Evolutionary conservation across 2,113 vertebrate genomes (phyloP).

Genomic region (Tretioscincus oriximinensis): DNA sequence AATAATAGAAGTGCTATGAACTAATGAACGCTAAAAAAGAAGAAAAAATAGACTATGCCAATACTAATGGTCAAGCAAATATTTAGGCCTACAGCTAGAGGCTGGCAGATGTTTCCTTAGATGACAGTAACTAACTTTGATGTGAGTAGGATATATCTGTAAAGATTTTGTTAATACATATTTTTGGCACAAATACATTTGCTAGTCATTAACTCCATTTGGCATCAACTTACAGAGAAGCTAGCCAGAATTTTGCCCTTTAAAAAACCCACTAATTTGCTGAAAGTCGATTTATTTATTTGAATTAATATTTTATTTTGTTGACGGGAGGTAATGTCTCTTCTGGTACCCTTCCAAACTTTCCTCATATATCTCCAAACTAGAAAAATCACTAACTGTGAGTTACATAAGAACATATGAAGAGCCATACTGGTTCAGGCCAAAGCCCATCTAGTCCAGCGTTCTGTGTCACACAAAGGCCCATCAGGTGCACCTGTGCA

Average conservation of each 20-base stretch:
- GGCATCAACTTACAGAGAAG: slow-evolving; percentile 16
- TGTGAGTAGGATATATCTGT: slow-evolving; percentile 48
- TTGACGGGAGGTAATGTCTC: neutral
- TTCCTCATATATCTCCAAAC: no score
- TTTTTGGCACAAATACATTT: slow-evolving; percentile 43
- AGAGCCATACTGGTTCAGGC: no score
- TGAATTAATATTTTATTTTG: neutral
- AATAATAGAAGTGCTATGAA: slow-evolving; percentile 14
- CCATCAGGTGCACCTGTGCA: no score
- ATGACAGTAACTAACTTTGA: slow-evolving; percentile 42
- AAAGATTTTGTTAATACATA: slow-evolving; percentile 37
- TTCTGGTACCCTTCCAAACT: no score
- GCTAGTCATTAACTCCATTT: neutral
- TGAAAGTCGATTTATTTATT: neutral
- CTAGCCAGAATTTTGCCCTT: neutral
- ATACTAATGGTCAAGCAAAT: slow-evolving; percentile 33
- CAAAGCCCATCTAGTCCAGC: no score
- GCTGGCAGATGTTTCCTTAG: slow-evolving; percentile 40
- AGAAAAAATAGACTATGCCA: neutral
- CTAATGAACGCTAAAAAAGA: slow-evolving; percentile 44
- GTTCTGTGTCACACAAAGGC: no score
- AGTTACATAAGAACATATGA: no score
- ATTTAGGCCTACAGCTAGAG: slow-evolving; percentile 36
- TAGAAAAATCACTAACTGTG: no score
- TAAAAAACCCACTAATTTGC: slow-evolving; percentile 15